These are phyloP conservation scores for Prietella phreatophila DNA, from an alignment of 2,113 vertebrate genomes.

Conservation along the genomic window DNA sequence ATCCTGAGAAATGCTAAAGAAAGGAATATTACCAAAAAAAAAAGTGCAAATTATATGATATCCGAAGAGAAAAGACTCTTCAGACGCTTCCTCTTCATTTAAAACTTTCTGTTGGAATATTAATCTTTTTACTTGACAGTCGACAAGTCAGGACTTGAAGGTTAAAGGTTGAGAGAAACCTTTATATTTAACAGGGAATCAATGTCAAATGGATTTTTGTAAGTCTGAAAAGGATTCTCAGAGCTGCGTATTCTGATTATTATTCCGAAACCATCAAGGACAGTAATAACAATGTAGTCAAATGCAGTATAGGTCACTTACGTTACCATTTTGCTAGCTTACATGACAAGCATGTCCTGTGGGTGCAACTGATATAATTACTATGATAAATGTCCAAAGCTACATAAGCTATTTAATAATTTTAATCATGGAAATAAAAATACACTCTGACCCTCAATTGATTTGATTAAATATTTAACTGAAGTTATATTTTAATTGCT, in stretches of 20 bases:
- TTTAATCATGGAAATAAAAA: not conserved
- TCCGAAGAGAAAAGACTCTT: not conserved
- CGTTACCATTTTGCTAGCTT: not conserved
- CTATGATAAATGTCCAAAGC: slow-evolving; percentile 17
- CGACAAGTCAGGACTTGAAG: slow-evolving; percentile 17
- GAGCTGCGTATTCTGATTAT: slow-evolving; percentile 3
- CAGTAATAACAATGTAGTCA: slow-evolving; percentile 25
- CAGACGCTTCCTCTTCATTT: no score
- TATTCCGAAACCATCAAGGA: slow-evolving; percentile 23
- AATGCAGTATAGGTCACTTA: slow-evolving; percentile 20
- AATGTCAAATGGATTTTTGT: slow-evolving; percentile 19
- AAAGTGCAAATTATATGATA: not conserved
- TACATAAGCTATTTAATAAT: not conserved
- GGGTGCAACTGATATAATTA: slow-evolving; percentile 26
- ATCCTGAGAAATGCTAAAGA: not conserved
- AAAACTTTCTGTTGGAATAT: not conserved
- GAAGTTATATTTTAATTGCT: not conserved
- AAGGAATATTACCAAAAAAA: not conserved
- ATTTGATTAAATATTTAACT: not conserved
- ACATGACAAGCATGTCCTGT: slow-evolving; percentile 26
- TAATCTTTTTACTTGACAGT: not conserved
- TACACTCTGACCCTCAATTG: not conserved
- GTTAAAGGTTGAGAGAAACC: slow-evolving; percentile 16
- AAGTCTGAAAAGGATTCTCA: slow-evolving; percentile 10
- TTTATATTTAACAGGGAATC: slow-evolving; percentile 15